phyloP scores from a whole-genome alignment of 2,888 invertebrate genomes.

The Zygothrica quintamaculata region DNA sequence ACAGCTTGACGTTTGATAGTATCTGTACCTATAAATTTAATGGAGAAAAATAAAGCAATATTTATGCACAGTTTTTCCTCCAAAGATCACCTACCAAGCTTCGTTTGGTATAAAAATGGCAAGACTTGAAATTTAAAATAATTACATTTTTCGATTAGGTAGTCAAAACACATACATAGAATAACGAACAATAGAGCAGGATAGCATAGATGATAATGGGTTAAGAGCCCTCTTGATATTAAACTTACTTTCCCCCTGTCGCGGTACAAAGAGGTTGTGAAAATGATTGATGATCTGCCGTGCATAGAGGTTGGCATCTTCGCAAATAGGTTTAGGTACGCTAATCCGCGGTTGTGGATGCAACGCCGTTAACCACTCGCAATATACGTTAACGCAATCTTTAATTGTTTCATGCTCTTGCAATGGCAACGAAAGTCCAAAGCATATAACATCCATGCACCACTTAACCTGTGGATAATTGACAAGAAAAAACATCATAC shows the following conservation, averaged over 20 bases:
- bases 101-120: slow-evolving; percentile 94
- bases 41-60: neutral
- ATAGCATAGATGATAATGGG: too few relatives aligned
- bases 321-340: slow-evolving; percentile 94
- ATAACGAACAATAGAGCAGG: neutral
- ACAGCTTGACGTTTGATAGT: slow-evolving; percentile 97
- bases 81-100: slow-evolving; percentile 87
- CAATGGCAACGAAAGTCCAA: slow-evolving; percentile 94
- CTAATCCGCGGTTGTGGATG: slow-evolving; percentile 93
- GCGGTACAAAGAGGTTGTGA: slow-evolving; percentile 96
- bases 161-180: too few relatives aligned
- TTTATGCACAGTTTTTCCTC: neutral
- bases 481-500: neutral
- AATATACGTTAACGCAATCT: slow-evolving; percentile 98
- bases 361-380: slow-evolving; percentile 97
- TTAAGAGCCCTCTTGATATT: too few relatives aligned
- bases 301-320: slow-evolving; percentile 95
- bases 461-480: slow-evolving; percentile 92
- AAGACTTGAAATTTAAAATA: slow-evolving; percentile 90
- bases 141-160: slow-evolving; percentile 26
- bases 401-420: slow-evolving; percentile 97
- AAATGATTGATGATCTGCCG: slow-evolving; percentile 96
- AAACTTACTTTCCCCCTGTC: slow-evolving; percentile 94
- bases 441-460: slow-evolving; percentile 95
- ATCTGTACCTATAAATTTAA: slow-evolving; percentile 89